Evolutionary conservation across 2,797 vertebrate species (phyloP), one percentile per base, ranked within the genome.

Genomic region (Gymnocypris eckloni): DNA sequence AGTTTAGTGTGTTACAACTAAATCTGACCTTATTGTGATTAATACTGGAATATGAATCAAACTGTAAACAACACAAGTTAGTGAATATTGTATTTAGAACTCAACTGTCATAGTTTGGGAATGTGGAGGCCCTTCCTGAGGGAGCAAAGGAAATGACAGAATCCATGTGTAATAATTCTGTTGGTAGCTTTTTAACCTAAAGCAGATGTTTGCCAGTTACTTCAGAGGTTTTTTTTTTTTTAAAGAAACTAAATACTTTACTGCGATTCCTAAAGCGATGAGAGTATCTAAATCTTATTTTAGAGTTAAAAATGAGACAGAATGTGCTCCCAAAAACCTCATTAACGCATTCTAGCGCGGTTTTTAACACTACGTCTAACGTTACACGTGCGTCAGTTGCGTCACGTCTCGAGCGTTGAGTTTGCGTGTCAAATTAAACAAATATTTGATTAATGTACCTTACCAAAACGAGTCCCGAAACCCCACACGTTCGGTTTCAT

Each of bases 131-230:
- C 15, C 67, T 79, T 71, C 64, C 66, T 84, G 66, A 83, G 52
- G 50, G 86, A 85, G 56, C 9, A 84, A 89, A 88, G 93, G 93
- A 96, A 94, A 90, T 93, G 90, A 94, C 92, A 90, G 81, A 82
- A 93, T 89, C 92, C 89, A 88, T 82, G 86, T 84, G 86, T 69
- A 90, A 85, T 61, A 85, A 82, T 73, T 90, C 80, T 87, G 59
- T 73, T 81, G 70, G 75, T 83, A 87, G 77, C 13, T 39, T 91
- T 87, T 76, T 91, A 94, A 96, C 91, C 86, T 85, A 86, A 93
- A 94, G 85, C 94, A 96, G 93, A 94, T 95, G 95, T 91, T 70
- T 77, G 56, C 15, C 37, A 72, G 70, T 76, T 9, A 52, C 73
- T 48, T 3, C 76, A 13, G 12, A 85, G 52, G 18, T 6, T 80